phyloP scores from a whole-genome alignment of 2,113 vertebrate genomes.

The Apteryx owenii region DNA sequence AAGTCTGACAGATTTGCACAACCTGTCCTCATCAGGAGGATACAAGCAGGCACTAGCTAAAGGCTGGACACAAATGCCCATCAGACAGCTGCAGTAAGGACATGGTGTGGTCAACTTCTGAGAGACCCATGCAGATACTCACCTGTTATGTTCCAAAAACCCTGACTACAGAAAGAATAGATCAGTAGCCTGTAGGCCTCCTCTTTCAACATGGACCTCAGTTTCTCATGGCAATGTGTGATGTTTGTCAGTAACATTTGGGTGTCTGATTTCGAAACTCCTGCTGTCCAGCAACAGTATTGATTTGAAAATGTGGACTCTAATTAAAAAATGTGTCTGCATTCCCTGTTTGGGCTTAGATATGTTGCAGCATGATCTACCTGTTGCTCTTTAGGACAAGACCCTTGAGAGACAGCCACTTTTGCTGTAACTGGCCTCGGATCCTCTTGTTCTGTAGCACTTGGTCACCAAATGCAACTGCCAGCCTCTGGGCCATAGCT shows the following conservation, averaged over 20 bases:
- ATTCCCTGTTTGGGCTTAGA: fast-evolving
- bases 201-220: neutral
- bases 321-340: neutral
- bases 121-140: neutral
- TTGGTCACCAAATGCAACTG: neutral
- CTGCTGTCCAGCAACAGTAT: neutral
- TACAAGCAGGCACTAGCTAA: neutral
- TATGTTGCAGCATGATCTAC: neutral
- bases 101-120: fast-evolving
- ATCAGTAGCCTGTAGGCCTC: neutral
- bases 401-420: neutral
- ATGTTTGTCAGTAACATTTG: neutral
- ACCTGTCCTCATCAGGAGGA: neutral
- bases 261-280: neutral
- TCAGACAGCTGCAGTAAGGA: neutral
- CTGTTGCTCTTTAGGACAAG: neutral
- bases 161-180: neutral
- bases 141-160: neutral
- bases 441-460: neutral
- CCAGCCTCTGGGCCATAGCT: neutral
- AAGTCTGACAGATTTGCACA: neutral
- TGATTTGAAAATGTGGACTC: neutral
- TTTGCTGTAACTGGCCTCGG: neutral
- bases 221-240: neutral
- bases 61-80: neutral